A percentile compares a stretch with the other conserved stretches of the same genome.
These are phyloP conservation scores for Sardina pilchardus DNA, from an alignment of 2,113 vertebrate genomes.

Conservation along the genomic window DNA sequence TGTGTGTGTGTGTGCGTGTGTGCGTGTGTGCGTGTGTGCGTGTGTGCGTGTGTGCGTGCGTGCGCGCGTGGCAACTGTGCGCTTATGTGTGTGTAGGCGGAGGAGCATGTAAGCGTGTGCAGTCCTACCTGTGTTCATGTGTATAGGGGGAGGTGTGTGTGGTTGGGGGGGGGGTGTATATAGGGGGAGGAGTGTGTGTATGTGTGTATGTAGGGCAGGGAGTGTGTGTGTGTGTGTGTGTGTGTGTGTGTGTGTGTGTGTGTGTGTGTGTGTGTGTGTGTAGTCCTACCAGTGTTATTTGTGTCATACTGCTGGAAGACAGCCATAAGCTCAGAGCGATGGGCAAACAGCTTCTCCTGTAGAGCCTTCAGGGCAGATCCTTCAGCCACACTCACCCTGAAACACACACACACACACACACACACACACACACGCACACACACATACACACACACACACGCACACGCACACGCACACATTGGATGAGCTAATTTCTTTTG, in stretches of 20 bases:
- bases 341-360: slow-evolving; percentile 84
- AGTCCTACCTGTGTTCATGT: not conserved
- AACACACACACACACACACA: slow-evolving; percentile 2
- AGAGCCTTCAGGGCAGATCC: slow-evolving; percentile 82
- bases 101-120: not conserved
- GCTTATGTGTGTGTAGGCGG: not conserved
- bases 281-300: slow-evolving; percentile 75
- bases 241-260: not conserved
- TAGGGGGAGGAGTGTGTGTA: not conserved
- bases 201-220: not conserved
- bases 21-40: not conserved
- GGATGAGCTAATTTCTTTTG: not conserved
- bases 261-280: not conserved
- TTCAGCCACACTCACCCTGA: slow-evolving; percentile 83
- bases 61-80: not conserved
- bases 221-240: not conserved
- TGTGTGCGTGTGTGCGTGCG: not conserved
- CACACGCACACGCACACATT: not conserved
- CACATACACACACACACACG: no score
- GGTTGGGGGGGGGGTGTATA: not conserved
- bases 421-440: slow-evolving; percentile 38
- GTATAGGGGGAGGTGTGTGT: not conserved
- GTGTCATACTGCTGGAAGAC: slow-evolving; percentile 79
- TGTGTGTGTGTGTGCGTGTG: not conserved
- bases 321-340: slow-evolving; percentile 79